phyloP scores from a whole-genome alignment of 2,888 invertebrate species.

The Tenthredo notha region DNA sequence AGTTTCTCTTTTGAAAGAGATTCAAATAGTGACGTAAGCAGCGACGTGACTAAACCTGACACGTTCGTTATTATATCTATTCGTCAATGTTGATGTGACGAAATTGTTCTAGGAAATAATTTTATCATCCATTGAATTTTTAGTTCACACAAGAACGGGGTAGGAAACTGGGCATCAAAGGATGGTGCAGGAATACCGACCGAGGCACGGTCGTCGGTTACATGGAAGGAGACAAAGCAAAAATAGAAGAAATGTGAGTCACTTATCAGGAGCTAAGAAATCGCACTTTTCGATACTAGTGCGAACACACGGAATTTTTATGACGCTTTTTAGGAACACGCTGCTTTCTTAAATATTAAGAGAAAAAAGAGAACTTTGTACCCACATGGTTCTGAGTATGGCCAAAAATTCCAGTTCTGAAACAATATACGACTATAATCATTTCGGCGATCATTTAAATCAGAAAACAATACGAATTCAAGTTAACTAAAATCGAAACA shows the following conservation, averaged over 20 bases:
- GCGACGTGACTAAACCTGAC: not conserved
- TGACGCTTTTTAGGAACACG: too few species aligned
- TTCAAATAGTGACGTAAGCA: not conserved
- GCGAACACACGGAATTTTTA: too few species aligned
- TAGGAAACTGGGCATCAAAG: slow-evolving; percentile 82
- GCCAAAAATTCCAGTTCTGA: too few species aligned
- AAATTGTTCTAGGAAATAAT: not conserved
- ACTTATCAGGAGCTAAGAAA: slow-evolving; percentile 12
- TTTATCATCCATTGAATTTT: not conserved
- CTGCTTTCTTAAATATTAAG: too few species aligned
- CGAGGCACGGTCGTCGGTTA: slow-evolving; percentile 85
- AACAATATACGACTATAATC: too few species aligned
- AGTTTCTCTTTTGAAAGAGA: slow-evolving; percentile 37
- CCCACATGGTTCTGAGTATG: too few species aligned
- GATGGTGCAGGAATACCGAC: slow-evolving; percentile 88
- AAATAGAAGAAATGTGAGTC: slow-evolving; percentile 84
- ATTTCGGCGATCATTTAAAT: not conserved
- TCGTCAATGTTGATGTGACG: not conserved
- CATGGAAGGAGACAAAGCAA: slow-evolving; percentile 82
- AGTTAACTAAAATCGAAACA: slow-evolving; percentile 69
- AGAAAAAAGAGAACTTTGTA: too few species aligned
- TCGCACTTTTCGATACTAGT: too few species aligned
- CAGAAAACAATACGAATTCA: slow-evolving; percentile 54
- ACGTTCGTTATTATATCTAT: not conserved
- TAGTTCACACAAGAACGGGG: slow-evolving; percentile 85